Percentiles rank a stretch among this genome's conserved stretches.
Evolutionary conservation across 2,888 invertebrate genomes (phyloP).

Genomic region (Operophtera brumata): DNA sequence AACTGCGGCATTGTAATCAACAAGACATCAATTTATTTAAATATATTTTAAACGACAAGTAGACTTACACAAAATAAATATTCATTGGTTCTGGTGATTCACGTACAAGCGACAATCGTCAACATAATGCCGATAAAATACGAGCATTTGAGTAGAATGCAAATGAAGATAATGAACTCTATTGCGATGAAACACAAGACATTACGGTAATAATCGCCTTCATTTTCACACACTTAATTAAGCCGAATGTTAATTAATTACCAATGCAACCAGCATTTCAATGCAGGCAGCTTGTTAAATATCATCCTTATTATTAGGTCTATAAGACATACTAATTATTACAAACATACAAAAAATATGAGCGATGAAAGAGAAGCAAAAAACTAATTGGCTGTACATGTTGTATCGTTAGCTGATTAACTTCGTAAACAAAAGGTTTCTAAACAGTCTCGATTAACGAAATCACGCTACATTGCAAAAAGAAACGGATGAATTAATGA

Average conservation of each 20-base stretch:
- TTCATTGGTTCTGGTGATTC: constrained; percentile 31
- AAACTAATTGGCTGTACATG: background rate
- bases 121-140: constrained; percentile 26
- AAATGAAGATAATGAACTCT: constrained; percentile 27
- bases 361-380: background rate
- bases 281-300: background rate
- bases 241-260: background rate
- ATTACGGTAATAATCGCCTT: constrained; percentile 6
- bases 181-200: constrained; percentile 17
- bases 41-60: constrained; percentile 26
- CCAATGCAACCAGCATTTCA: background rate
- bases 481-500: constrained; percentile 38
- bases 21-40: constrained; percentile 29
- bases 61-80: constrained; percentile 27
- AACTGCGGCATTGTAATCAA: constrained; percentile 22
- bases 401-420: constrained; percentile 4
- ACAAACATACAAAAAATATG: background rate
- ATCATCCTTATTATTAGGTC: background rate
- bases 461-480: constrained; percentile 26
- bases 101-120: constrained; percentile 20
- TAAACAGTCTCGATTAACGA: constrained; percentile 9
- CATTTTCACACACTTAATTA: constrained; percentile 18
- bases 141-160: constrained; percentile 20
- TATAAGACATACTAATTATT: background rate
- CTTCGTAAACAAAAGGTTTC: constrained; percentile 1